Conservation (phyloP, 2,113 vertebrate genomes). For the Erythrocercus mccallii region DNA sequence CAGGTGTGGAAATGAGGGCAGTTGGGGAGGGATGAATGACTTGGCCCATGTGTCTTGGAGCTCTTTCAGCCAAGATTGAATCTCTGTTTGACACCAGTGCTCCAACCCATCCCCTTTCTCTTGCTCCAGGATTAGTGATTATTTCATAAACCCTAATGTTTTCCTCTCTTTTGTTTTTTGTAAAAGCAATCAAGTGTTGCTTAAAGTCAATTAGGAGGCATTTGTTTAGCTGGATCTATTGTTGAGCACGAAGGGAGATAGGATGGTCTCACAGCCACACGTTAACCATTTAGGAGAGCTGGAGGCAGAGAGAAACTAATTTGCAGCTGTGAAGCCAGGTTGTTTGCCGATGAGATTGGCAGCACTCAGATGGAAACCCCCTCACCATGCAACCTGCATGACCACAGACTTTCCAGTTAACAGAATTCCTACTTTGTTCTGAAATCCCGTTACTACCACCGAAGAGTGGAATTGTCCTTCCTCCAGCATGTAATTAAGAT, state of each 20-base stretch:
- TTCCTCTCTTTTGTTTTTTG: conserved; percentile 63
- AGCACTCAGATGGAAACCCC: background rate
- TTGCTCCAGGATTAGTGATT: conserved; percentile 66
- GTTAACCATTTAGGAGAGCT: conserved; percentile 34
- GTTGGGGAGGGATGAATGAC: conserved; percentile 51
- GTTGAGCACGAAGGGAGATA: conserved; percentile 53
- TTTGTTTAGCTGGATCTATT: conserved; percentile 66
- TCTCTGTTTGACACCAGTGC: conserved; percentile 60
- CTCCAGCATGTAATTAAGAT: conserved; percentile 8
- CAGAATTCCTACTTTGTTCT: background rate
- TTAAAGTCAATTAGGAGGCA: conserved; percentile 66
- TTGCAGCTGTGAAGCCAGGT: background rate
- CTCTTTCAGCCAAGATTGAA: conserved; percentile 56
- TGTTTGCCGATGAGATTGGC: conserved; percentile 44
- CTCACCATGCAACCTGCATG: background rate
- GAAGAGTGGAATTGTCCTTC: background rate
- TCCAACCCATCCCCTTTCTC: conserved; percentile 51
- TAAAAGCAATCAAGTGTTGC: conserved; percentile 68
- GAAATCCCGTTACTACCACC: background rate
- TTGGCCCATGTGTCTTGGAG: conserved; percentile 50
- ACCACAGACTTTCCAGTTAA: background rate
- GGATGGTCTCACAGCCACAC: conserved; percentile 23
- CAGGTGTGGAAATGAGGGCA: conserved; percentile 71
- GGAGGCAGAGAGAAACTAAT: background rate
- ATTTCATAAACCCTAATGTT: conserved; percentile 58